These are phyloP conservation scores for Loxodonta africana DNA, from an alignment of 2,113 vertebrate genomes.

Conservation along the genomic window DNA sequence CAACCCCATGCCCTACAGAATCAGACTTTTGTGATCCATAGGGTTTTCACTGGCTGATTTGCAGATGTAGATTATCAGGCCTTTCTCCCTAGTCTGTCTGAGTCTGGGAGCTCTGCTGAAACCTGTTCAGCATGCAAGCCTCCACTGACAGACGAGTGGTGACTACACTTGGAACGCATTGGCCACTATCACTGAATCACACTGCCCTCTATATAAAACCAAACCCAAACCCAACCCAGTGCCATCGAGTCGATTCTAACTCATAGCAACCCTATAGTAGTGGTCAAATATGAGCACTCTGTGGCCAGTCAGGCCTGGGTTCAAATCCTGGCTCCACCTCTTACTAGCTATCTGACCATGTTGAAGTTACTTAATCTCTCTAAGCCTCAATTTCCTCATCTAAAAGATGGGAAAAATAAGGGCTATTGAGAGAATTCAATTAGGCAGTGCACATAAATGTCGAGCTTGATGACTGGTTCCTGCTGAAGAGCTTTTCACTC, in stretches of 20 bases:
- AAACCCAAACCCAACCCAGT: too few relatives aligned
- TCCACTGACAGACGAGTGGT: not conserved
- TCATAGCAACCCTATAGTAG: not conserved
- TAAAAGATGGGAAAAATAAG: not conserved
- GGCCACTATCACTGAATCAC: not conserved
- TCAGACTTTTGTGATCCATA: not conserved
- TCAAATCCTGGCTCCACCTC: not conserved
- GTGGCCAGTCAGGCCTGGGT: not conserved
- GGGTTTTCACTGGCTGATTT: not conserved
- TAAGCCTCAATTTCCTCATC: not conserved
- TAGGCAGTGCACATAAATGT: not conserved
- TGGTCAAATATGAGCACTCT: not conserved
- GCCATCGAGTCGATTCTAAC: too few relatives aligned
- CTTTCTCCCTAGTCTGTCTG: not conserved
- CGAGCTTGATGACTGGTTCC: not conserved
- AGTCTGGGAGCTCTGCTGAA: not conserved
- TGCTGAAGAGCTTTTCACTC: not conserved
- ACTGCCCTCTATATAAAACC: too few relatives aligned
- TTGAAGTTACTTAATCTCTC: not conserved
- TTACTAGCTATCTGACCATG: not conserved
- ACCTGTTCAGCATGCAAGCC: not conserved
- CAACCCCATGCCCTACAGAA: not conserved
- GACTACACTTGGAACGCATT: not conserved
- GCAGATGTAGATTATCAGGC: not conserved
- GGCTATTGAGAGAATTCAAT: constrained; percentile 20